Base-by-base conservation (phyloP, 2,888 invertebrate species). In the Ariolimax columbianus region DNA sequence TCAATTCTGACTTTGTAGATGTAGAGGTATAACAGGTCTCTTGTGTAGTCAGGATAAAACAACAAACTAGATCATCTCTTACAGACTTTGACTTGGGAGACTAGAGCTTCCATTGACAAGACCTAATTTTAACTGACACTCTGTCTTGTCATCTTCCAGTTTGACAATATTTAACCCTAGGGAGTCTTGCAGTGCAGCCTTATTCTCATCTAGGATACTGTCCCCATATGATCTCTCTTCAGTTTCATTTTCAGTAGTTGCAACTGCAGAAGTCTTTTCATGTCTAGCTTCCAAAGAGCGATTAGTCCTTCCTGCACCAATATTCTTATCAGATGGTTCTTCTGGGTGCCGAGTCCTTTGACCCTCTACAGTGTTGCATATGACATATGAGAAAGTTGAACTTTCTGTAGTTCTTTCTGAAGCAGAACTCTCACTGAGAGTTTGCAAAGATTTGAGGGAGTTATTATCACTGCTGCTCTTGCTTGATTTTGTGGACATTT, bases 141-240 rank as follows among this genome's bases (percentile, higher is more conserved):
- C 83, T 77, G 72, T 26, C 51, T 77, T 83, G 33, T 83, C 83
- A 43, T 83, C 83, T 26, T 83, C 83, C 30, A 75, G 11, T 40
- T 38, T 83, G 9, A 6, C 36, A 73, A 40, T 77, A 47, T 77
- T 66, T 77, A 83, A 83, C 17, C 83, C 83, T 77, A 83, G 63
- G 4, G 77, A 36, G 47, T 77, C 51, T 47, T 83, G 75, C 63
- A 83, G 47, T 51, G 75, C 47, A 66, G 77, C 36, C 38, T 77
- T 83, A 73, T 83, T 77, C n/a, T 83, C 83, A 68, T 82, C 82
- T 23, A 72, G 11, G 30, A 59, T 59, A 38, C 26, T 23, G 19
- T 68, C 79, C 30, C 26, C 66, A 33, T 33, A 33, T 4, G 66
- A 2, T 47, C 33, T 79, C 47, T 68, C 68, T 30, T 43, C 66